Evolutionary conservation across 2,113 vertebrate genomes (phyloP).

Genomic region (Lepus europaeus): DNA sequence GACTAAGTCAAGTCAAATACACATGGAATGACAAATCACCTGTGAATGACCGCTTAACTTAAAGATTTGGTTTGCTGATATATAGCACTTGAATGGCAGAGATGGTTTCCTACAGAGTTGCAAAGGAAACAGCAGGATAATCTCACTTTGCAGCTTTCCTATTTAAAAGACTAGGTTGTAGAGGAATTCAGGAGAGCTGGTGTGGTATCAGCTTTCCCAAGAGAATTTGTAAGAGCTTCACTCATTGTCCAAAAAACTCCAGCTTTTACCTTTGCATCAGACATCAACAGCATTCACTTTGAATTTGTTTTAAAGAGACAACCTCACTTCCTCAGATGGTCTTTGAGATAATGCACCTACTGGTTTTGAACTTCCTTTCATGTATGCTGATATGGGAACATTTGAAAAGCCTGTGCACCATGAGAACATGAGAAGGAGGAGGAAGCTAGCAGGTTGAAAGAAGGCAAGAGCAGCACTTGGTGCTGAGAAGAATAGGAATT

Average conservation of each 20-base stretch:
- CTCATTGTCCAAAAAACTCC: background rate
- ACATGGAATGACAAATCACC: background rate
- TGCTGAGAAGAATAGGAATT: background rate
- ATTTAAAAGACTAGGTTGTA: background rate
- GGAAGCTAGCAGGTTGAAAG: constrained; percentile 46
- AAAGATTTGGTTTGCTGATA: constrained; percentile 25
- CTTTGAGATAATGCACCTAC: background rate
- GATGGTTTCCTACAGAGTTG: background rate
- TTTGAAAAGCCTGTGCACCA: constrained; percentile 48
- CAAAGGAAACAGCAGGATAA: background rate
- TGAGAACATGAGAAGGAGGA: constrained; percentile 29
- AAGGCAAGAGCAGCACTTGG: constrained; percentile 25
- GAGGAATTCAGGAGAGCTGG: background rate
- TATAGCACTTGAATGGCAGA: background rate
- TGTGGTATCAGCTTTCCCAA: background rate
- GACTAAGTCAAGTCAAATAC: background rate
- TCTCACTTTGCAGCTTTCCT: background rate
- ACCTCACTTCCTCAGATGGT: background rate
- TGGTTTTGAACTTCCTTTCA: constrained; percentile 59
- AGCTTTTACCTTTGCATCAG: background rate
- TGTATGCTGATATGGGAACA: background rate
- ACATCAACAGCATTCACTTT: background rate
- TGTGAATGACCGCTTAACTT: constrained; percentile 22
- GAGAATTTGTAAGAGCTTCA: background rate
- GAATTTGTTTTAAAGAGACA: constrained; percentile 36